phyloP scores from a whole-genome alignment of 2,888 invertebrate genomes.

The Troilus luridus region DNA sequence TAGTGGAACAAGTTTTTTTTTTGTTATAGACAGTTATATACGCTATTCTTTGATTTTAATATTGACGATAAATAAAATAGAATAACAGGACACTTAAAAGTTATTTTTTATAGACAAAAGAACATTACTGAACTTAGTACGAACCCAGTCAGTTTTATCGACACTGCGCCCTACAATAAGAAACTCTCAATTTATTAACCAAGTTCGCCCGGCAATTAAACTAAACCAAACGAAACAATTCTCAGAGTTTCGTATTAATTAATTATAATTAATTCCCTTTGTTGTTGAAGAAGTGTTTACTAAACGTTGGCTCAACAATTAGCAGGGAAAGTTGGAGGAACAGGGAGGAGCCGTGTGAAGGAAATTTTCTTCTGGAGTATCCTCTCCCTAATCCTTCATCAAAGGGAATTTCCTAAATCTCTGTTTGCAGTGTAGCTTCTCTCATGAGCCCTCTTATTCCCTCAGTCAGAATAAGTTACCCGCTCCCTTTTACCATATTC shows the following conservation, averaged over 20 bases:
- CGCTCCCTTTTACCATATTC: slow-evolving; percentile 36
- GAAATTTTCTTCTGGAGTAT: slow-evolving; percentile 14
- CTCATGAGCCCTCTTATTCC: neutral
- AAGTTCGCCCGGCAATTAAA: neutral
- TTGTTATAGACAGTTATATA: too few species aligned
- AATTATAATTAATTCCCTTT: slow-evolving; percentile 32
- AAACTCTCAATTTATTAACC: neutral
- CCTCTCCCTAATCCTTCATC: slow-evolving; percentile 35
- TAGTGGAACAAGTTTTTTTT: too few species aligned
- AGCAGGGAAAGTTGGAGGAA: slow-evolving; percentile 19
- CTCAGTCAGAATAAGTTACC: slow-evolving; percentile 45
- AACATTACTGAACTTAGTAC: neutral
- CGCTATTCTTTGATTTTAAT: too few species aligned
- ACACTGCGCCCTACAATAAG: neutral
- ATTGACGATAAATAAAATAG: too few species aligned
- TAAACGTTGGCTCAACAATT: slow-evolving; percentile 14
- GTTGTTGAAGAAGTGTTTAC: slow-evolving; percentile 6
- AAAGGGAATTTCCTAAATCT: slow-evolving; percentile 50
- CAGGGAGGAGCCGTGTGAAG: neutral
- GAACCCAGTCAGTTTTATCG: neutral
- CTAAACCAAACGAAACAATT: slow-evolving; percentile 9
- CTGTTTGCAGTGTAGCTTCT: neutral
- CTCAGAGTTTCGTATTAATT: neutral
- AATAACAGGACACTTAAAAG: too few species aligned
- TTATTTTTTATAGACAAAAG: too few species aligned